phyloP scores from a whole-genome alignment of 1,140 invertebrate species.

The Portunus trituberculatus region DNA sequence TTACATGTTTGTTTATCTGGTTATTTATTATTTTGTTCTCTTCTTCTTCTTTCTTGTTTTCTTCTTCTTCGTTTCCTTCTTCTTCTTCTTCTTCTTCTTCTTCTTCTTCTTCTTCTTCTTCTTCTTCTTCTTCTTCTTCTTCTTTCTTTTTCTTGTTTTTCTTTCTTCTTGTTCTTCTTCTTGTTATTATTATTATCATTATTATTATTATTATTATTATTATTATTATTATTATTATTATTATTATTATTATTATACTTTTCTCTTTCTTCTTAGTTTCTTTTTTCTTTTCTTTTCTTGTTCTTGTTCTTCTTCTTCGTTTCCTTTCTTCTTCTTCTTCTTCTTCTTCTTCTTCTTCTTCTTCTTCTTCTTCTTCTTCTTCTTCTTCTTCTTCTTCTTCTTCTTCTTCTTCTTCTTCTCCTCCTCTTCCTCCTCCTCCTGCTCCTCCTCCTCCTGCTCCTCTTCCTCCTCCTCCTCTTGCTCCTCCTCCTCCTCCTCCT shows the following conservation, averaged over 20 bases:
- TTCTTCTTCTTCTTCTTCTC: background rate
- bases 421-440: background rate
- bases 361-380: background rate
- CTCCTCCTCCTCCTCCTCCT: too few species aligned
- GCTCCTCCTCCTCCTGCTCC: background rate
- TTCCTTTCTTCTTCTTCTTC: background rate
- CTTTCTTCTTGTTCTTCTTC: background rate
- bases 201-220: too few species aligned
- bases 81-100: background rate
- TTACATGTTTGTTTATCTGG: too few species aligned
- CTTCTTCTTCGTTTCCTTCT: background rate
- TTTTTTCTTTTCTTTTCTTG: background rate
- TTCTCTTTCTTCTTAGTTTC: background rate
- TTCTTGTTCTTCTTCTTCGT: too few species aligned
- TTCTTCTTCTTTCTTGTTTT: too few species aligned
- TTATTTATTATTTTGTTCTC: background rate
- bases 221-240: background rate
- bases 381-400: background rate
- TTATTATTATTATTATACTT: background rate
- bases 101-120: background rate
- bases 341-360: background rate
- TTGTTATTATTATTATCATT: too few species aligned
- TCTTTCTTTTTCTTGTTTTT: background rate
- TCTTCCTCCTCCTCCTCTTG: background rate
- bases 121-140: constrained; percentile 11